phyloP scores from a whole-genome alignment of 2,797 vertebrate genomes.

The Lateolabrax maculatus region DNA sequence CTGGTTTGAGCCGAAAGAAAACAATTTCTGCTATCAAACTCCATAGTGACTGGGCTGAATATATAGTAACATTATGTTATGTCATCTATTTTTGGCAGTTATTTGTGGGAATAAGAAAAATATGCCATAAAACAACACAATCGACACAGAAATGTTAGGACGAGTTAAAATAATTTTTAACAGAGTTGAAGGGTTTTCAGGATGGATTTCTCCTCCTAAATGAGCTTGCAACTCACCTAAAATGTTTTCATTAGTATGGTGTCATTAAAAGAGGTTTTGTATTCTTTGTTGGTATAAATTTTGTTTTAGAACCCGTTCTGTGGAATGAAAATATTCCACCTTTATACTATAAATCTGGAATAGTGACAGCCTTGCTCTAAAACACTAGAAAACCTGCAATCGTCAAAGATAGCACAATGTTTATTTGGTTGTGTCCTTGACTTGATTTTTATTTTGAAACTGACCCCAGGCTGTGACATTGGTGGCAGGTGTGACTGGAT shows the following conservation, averaged over 20 bases:
- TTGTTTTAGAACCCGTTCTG: neutral
- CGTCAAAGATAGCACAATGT: neutral
- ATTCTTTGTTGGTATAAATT: neutral
- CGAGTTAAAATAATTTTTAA: too few species aligned
- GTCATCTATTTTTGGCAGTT: too few species aligned
- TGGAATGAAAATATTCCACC: neutral
- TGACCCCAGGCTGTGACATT: constrained; percentile 42
- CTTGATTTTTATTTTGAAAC: constrained; percentile 10
- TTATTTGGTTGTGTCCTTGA: constrained; percentile 35
- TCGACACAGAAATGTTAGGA: too few species aligned
- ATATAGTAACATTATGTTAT: too few species aligned
- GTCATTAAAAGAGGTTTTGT: neutral
- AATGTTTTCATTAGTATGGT: neutral
- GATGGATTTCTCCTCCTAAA: too few species aligned
- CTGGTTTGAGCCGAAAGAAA: too few species aligned
- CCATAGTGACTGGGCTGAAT: too few species aligned
- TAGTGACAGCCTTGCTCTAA: neutral
- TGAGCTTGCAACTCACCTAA: too few species aligned
- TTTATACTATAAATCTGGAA: neutral
- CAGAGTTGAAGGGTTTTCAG: too few species aligned
- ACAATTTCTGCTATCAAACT: too few species aligned
- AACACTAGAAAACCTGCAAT: neutral
- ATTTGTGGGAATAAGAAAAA: too few species aligned
- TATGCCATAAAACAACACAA: too few species aligned
- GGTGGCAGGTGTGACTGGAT: constrained; percentile 64